Evolutionary conservation across 1,140 invertebrate species (phyloP), one percentile per base, ranked within the genome.

Genomic region (Drosophila melanica): DNA sequence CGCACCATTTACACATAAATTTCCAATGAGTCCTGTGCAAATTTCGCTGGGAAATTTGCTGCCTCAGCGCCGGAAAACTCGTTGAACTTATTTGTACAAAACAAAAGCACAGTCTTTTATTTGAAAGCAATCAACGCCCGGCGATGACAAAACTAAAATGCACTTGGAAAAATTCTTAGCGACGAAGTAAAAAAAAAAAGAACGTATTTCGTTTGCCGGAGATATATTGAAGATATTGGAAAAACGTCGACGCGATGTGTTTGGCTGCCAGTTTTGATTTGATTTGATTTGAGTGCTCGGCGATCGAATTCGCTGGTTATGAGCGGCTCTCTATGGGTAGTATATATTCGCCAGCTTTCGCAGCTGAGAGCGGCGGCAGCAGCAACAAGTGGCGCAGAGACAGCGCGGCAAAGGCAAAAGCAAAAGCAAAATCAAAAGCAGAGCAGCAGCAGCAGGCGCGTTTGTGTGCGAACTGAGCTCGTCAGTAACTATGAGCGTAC

Each of bases 1-100:
- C 81, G 48, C 33, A 86, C 81, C 81, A 86, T 86, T 86, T 86
- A 86, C 78, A 78, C 80, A 85, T 72, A 78, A 86, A 75, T 86
- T 53, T 55, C 20, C 64, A 53, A 68, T 42, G 64, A 41, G 55
- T 73, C 70, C 70, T 66, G 27, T 27, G 62, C 47, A 42, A 58
- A 55, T 51, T 47, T 11, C 50, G 41, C 27, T 45, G 73, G 51
- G 18, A 53, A 84, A 66, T 59, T 71, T 12, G 72, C 69, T 75
- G 74, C 8, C 45, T 42, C 53, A 65, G 48, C 65, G 53, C 37
- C 27, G 18, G 37, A 57, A 57, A 42, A 51, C 8, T 39, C 12
- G 41, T 30, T 39, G 9, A 11, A 18, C 14, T 51, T 14, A 51
- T n/a, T 30, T 48, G 3, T 3, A 48, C 18, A 20, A 23, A 47